Percentiles rank a stretch among this genome's conserved stretches.
Evolutionary conservation across 2,888 invertebrate genomes (phyloP).

Genomic region (Pemphredon lugubris): DNA sequence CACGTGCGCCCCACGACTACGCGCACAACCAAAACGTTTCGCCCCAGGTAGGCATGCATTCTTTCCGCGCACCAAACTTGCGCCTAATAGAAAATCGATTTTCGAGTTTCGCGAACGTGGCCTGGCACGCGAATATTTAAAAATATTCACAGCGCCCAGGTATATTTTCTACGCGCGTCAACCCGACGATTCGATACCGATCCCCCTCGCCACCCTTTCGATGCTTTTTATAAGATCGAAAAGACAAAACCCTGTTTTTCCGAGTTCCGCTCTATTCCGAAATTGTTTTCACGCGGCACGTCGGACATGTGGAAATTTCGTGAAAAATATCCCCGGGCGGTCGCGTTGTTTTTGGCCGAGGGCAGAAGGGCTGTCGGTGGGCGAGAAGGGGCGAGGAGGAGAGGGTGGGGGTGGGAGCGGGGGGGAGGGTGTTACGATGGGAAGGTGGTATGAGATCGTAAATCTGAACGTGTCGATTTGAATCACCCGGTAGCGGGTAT

Average conservation of each 20-base stretch:
- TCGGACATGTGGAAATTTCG: slow-evolving; percentile 27
- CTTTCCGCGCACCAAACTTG: slow-evolving; percentile 2
- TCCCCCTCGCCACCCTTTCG: too few species aligned
- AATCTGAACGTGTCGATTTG: slow-evolving; percentile 70
- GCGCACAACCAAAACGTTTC: slow-evolving; percentile 10
- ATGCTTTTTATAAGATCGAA: too few species aligned
- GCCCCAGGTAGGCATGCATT: slow-evolving; percentile 25
- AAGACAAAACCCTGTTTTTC: too few species aligned
- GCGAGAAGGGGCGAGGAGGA: slow-evolving; percentile 5
- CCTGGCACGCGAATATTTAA: too few species aligned
- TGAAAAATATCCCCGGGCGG: slow-evolving; percentile 46
- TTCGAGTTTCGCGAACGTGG: neutral
- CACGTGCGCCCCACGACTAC: slow-evolving; percentile 31
- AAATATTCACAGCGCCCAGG: too few species aligned
- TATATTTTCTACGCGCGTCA: too few species aligned
- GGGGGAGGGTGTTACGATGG: slow-evolving; percentile 2
- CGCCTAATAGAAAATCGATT: slow-evolving; percentile 18
- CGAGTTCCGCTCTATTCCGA: neutral
- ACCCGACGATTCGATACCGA: too few species aligned
- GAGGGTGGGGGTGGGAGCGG: too few species aligned
- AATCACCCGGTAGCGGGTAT: slow-evolving; percentile 72
- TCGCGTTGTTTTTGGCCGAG: slow-evolving; percentile 54
- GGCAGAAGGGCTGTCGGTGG: slow-evolving; percentile 30
- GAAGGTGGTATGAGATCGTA: slow-evolving; percentile 55
- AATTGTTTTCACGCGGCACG: neutral